These are phyloP conservation scores for Nesospiza acunhae DNA, from an alignment of 2,113 vertebrate genomes.

Conservation along the genomic window DNA sequence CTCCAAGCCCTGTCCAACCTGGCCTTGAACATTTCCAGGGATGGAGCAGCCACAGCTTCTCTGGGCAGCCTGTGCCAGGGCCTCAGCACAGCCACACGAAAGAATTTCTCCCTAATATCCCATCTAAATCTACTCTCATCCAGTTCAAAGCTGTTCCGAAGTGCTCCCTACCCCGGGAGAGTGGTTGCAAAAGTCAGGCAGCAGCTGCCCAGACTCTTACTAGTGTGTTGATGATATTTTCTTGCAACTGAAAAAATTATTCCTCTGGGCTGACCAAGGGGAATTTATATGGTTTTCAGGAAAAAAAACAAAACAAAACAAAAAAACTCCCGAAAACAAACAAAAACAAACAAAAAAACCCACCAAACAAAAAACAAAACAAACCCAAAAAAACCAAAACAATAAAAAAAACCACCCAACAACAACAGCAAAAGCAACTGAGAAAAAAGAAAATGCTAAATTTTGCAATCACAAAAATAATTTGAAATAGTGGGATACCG, in stretches of 20 bases:
- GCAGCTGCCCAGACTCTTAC: background rate
- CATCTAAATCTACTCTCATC: background rate
- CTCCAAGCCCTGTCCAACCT: fast-evolving
- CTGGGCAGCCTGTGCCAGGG: background rate
- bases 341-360: no score
- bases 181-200: background rate
- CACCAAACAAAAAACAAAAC: no score
- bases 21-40: background rate
- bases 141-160: background rate
- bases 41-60: background rate
- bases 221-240: fast-evolving
- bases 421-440: background rate
- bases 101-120: background rate
- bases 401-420: no score
- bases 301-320: fast-evolving
- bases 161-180: background rate
- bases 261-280: background rate
- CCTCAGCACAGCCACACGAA: background rate
- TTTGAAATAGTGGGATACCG: no score
- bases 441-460: fast-evolving
- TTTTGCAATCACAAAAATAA: background rate
- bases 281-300: background rate
- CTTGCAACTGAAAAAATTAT: background rate
- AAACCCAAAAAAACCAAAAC: no score
- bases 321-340: no score